These are phyloP conservation scores for Tragelaphus eurycerus DNA, from an alignment of 2,797 vertebrate species.

Conservation along the genomic window DNA sequence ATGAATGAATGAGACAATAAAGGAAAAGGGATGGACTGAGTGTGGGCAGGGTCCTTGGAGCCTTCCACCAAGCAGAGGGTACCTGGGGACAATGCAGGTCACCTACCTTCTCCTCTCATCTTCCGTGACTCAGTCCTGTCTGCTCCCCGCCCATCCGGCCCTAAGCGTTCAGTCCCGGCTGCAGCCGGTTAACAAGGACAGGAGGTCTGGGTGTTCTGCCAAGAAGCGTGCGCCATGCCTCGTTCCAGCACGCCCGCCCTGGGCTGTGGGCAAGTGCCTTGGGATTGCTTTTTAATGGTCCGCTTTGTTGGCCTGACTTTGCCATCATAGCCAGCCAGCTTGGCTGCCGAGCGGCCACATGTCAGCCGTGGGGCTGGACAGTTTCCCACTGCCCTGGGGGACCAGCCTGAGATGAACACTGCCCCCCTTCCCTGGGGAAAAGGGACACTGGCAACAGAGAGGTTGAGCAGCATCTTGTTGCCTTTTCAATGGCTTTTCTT, in stretches of 20 bases:
- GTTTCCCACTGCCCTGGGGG: background rate
- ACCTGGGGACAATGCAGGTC: background rate
- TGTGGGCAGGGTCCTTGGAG: background rate
- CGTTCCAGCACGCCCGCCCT: background rate
- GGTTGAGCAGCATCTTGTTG: accelerated
- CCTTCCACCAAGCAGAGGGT: background rate
- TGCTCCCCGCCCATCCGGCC: background rate
- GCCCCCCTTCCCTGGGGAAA: background rate
- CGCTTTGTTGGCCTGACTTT: slow-evolving; percentile 33
- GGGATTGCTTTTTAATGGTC: slow-evolving; percentile 8
- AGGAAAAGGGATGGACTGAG: too few relatives aligned
- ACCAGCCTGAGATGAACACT: background rate
- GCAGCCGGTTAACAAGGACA: slow-evolving; percentile 32
- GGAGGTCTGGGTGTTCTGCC: background rate
- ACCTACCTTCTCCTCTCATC: background rate
- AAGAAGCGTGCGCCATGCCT: background rate
- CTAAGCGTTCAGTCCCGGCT: slow-evolving; percentile 31
- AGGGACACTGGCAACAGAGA: background rate
- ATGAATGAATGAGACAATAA: background rate
- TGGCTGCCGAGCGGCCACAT: accelerated
- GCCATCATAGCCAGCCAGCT: background rate
- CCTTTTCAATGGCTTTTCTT: background rate
- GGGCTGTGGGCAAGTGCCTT: slow-evolving; percentile 16
- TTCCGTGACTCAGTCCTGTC: background rate
- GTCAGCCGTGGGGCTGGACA: slow-evolving; percentile 5